Conservation (phyloP, 1,140 invertebrate genomes). For the Drosophila ficusphila region DNA sequence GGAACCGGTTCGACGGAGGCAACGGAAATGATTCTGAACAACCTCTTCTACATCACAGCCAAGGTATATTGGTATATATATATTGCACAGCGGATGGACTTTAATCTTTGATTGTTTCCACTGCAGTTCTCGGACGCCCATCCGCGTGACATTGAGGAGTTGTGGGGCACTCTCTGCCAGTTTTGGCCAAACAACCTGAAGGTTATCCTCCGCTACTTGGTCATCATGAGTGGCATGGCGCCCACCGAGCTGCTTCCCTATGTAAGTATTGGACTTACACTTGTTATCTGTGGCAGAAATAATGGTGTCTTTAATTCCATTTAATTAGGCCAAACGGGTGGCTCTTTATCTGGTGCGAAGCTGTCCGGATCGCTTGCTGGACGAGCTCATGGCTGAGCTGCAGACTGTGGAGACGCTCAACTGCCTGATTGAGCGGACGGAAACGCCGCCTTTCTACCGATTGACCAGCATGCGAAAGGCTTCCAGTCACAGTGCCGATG, state of each 20-base stretch:
- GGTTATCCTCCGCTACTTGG: constrained; percentile 98
- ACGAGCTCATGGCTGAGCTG: constrained; percentile 98
- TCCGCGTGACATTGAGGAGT: constrained; percentile 96
- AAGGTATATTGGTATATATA: constrained; percentile 88
- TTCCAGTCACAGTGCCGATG: constrained; percentile 93
- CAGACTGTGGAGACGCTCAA: constrained; percentile 98
- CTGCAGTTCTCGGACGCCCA: constrained; percentile 96
- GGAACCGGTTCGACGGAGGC: constrained; percentile 99
- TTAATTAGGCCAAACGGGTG: constrained; percentile 94
- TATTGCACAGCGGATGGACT: not conserved
- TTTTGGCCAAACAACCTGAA: constrained; percentile 99
- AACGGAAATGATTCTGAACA: constrained; percentile 99
- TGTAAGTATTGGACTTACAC: constrained; percentile 86
- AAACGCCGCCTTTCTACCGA: constrained; percentile 98
- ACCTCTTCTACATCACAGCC: constrained; percentile 98
- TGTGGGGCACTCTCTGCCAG: constrained; percentile 97
- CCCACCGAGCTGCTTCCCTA: constrained; percentile 95
- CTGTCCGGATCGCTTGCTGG: constrained; percentile 94
- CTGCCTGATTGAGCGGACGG: constrained; percentile 96
- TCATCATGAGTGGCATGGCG: constrained; percentile 98
- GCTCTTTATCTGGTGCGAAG: constrained; percentile 95
- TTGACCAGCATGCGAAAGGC: constrained; percentile 95
- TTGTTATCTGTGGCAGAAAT: not conserved
- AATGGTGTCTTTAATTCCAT: not conserved
- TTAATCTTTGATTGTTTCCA: constrained; percentile 3